Evolutionary conservation across 2,797 vertebrate genomes (phyloP).

Genomic region (Dipus sagitta): DNA sequence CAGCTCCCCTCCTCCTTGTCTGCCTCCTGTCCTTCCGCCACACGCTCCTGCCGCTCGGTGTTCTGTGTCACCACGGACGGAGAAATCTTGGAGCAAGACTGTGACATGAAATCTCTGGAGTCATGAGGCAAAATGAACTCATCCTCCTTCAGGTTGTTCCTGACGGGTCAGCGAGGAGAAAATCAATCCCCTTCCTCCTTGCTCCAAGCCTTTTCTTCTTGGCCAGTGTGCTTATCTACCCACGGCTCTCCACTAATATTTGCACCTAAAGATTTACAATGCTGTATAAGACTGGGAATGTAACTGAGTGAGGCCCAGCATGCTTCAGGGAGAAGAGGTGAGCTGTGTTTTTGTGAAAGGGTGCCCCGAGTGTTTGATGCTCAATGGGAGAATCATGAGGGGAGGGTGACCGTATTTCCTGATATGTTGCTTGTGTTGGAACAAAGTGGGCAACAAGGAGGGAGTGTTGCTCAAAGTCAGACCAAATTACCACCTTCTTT

Average conservation of each 20-base stretch:
- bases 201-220: background rate
- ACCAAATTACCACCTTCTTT: conserved; percentile 81
- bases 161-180: background rate
- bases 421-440: conserved; percentile 73
- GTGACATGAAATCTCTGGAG: background rate
- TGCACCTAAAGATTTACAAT: background rate
- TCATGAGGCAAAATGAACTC: background rate
- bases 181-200: background rate
- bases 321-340: background rate
- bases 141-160: background rate
- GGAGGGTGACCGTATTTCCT: conserved; percentile 81
- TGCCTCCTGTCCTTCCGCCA: background rate
- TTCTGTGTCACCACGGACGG: background rate
- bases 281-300: background rate
- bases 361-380: conserved; percentile 72
- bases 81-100: background rate
- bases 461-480: conserved; percentile 77
- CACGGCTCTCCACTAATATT: background rate
- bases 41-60: accelerated
- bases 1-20: background rate
- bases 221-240: background rate
- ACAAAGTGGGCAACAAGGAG: conserved; percentile 62
- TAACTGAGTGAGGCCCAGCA: background rate
- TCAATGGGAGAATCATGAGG: conserved; percentile 78
- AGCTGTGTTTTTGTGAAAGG: background rate